Percentiles rank a stretch among this genome's conserved stretches.
phyloP scores from a whole-genome alignment of 30 jellyfish, hydroid and myxozoan species.

The Chrysaora quinquecirrha region DNA sequence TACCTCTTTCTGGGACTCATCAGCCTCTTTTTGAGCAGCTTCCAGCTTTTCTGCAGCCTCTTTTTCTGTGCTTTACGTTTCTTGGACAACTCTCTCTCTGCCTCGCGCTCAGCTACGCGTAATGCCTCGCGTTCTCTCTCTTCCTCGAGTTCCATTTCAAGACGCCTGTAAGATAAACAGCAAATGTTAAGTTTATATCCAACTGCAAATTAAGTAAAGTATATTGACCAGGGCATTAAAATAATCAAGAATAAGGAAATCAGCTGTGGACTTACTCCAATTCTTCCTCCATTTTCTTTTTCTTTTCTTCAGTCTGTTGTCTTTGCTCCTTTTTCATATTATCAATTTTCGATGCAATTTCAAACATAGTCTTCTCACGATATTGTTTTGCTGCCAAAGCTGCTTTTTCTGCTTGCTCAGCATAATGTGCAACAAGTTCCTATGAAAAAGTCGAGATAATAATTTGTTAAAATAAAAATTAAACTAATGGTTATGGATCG shows the following conservation, averaged over 20 bases:
- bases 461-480: too few relatives aligned
- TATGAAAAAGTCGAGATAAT: background rate
- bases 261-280: too few relatives aligned
- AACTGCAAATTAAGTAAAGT: too few relatives aligned
- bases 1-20: slow-evolving; percentile 76
- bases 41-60: slow-evolving; percentile 68
- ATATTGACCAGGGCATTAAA: background rate
- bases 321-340: slow-evolving; percentile 56
- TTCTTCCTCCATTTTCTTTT: slow-evolving; percentile 61
- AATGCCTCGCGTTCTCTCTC: slow-evolving; percentile 85
- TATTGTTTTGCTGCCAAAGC: slow-evolving; percentile 84
- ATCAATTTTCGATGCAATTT: slow-evolving; percentile 87
- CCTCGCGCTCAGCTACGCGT: slow-evolving; percentile 90
- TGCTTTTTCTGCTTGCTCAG: slow-evolving; percentile 90
- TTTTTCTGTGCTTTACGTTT: slow-evolving; percentile 68
- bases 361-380: slow-evolving; percentile 84
- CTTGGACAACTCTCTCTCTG: slow-evolving; percentile 78
- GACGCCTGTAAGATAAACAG: slow-evolving; percentile 51
- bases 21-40: slow-evolving; percentile 73
- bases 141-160: slow-evolving; percentile 85
- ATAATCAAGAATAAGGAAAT: background rate
- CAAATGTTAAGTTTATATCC: too few relatives aligned
- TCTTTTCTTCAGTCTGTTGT: slow-evolving; percentile 62
- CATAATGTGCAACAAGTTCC: slow-evolving; percentile 83
- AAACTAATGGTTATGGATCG: too few relatives aligned